Conservation (phyloP, 2,113 vertebrate genomes). For the Rhinichthys klamathensis region DNA sequence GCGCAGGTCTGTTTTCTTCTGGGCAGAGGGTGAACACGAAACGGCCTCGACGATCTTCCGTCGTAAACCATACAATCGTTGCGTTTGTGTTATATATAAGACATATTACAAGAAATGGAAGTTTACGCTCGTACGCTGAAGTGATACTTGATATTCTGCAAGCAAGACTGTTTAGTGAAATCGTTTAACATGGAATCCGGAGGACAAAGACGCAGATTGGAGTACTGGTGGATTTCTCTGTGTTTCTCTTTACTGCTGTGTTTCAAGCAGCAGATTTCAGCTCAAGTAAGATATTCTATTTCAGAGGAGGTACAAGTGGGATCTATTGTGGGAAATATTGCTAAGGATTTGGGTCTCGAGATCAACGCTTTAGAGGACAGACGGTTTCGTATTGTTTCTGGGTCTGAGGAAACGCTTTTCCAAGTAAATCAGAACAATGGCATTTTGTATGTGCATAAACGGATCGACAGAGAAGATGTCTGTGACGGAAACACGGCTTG, state of each 20-base stretch:
- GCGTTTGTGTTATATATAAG: no score
- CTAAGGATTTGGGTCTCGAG: conserved; percentile 64
- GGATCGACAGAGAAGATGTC: conserved; percentile 54
- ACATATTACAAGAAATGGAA: no score
- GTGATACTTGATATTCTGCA: no score
- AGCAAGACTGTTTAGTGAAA: no score
- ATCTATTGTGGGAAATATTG: conserved; percentile 65
- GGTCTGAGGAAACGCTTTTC: conserved; percentile 63
- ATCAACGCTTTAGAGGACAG: conserved; percentile 52
- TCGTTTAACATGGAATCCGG: conserved; percentile 18
- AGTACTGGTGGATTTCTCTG: conserved; percentile 25
- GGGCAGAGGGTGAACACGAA: no score
- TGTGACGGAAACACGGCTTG: conserved; percentile 44
- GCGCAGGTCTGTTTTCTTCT: no score
- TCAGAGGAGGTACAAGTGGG: conserved; percentile 67
- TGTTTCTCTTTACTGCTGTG: conserved; percentile 17
- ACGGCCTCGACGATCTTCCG: no score
- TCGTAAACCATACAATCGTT: no score
- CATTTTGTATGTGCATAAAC: conserved; percentile 64
- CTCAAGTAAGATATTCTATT: conserved; percentile 56
- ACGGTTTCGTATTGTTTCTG: conserved; percentile 53
- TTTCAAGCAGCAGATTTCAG: conserved; percentile 23
- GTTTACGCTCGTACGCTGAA: no score
- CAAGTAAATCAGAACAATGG: conserved; percentile 65
- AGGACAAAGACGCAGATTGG: conserved; percentile 34